Evolutionary conservation across 2,888 invertebrate species (phyloP), one percentile per base, ranked within the genome.

Genomic region (Labia minor): DNA sequence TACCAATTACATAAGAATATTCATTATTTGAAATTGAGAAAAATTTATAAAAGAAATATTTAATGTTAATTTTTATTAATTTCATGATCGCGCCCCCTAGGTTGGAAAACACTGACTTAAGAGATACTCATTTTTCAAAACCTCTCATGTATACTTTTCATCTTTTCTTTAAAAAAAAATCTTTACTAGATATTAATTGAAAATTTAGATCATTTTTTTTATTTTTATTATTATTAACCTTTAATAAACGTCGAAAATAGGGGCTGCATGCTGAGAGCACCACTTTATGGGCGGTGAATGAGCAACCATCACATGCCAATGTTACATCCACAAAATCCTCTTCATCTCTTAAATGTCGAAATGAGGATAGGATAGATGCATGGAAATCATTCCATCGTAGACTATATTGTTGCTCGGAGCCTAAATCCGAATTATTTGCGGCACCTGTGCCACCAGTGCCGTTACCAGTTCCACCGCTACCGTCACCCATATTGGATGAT

Each of bases 341-440:
- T 79, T 91, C 90, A 77, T 92, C 92, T 70, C 90, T 83, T 74
- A 94, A 82, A 77, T 92, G 88, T 72, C 92, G 86, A 82, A 95
- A 94, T 72, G 92, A 92, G 72, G 88, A 90, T 74, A 93, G 85
- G 80, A 94, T 92, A 75, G 91, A 92, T 72, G 90, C 87, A 79
- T 93, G 92, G 82, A 92, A 94, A 81, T 94, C 93, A 79, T 94
- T 94, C 94, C 94, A 94, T 76, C 92, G 87, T 79, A 94, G 85
- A 78, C 92, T 91, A 81, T 93, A 94, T 80, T 92, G 92, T 82
- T 92, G 92, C 81, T 88, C 88, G 74, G 85, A 71, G 70, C 70
- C 71, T 49, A 63, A 10, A 63, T 62, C 68, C 66, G 69, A 62
- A 61, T 66, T 63, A 63, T 69, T 64, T 66, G 64, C 62, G 65